These are phyloP conservation scores for Aptenodytes forsteri DNA, from an alignment of 2,113 vertebrate genomes.

Conservation along the genomic window DNA sequence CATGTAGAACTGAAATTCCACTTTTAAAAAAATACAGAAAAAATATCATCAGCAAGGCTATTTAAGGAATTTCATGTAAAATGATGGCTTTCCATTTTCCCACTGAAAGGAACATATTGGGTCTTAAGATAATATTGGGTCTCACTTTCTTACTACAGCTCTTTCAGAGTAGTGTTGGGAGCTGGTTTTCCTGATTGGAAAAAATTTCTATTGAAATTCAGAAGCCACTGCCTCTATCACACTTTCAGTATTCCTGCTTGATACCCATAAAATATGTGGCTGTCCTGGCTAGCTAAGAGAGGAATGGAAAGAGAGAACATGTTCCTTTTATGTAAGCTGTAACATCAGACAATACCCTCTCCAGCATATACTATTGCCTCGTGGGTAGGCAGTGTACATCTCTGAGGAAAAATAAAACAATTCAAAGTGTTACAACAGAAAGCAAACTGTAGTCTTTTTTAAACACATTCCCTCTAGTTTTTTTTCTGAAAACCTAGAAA, in stretches of 20 bases:
- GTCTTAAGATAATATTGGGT: neutral
- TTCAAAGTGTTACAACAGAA: neutral
- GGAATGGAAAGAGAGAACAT: neutral
- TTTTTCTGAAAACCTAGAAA: neutral
- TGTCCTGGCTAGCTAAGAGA: neutral
- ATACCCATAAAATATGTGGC: neutral
- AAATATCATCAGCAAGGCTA: neutral
- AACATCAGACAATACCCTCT: neutral
- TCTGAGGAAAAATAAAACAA: neutral
- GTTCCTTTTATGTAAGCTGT: neutral
- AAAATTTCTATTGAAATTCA: neutral
- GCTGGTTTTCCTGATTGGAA: neutral
- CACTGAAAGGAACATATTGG: neutral
- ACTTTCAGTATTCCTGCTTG: neutral
- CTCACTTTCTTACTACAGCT: neutral
- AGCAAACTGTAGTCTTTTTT: neutral
- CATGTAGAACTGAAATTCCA: neutral
- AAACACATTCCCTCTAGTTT: neutral
- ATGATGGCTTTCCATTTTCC: neutral
- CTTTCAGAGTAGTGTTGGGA: neutral
- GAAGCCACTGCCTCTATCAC: neutral
- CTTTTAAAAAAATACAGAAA: neutral
- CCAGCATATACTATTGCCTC: neutral
- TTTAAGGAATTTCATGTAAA: conserved; percentile 15
- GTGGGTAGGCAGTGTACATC: neutral